Base-by-base conservation (phyloP, 1,140 invertebrate genomes). In the Hypothenemus hampei region DNA sequence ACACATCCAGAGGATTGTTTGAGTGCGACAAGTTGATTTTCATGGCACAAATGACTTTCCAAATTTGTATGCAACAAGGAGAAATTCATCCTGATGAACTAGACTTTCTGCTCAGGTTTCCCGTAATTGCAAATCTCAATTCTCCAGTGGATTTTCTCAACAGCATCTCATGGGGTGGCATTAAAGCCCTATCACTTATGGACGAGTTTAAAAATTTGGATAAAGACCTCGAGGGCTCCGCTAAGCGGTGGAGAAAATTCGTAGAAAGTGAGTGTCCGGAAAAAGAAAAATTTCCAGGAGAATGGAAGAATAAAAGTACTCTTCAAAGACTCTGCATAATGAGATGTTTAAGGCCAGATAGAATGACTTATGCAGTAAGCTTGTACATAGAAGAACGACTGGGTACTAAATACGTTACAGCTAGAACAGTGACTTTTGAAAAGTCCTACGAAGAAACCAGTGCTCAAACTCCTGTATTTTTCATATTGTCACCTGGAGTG, bases 11-110 rank as follows among this genome's bases (percentile, higher is more conserved):
- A 60, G 93, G 91, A 23, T 74, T 97, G 1, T 97, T 98, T 74
- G 93, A 97, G 73, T 82, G 80, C 56, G 93, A 98, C 70, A 97
- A 97, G 68, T 73, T 97, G 0, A 93, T 91, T 37, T 96, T 97
- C 67, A 79, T 92, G 1, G 84, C 87, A 21, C 91, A 95, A 70
- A 86, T 95, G 80, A 81, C 88, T 51, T 69, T 60, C 43, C 76
- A 91, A 80, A 88, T 86, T 63, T 75, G 84, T 18, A 64, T 82
- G 20, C 80, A 78, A 63, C 78, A 72, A 58, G 81, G 84, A 37
- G 84, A 85, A 71, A 84, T 91, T 44, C 78, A 77, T 59, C 69
- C 72, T 0, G 68, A 73, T 1, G 93, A 97, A 66, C 67, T 97
- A 8, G 93, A 97, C 70, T 96, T 96, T 69, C 73, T 97, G 3